Conservation (phyloP, 2,797 vertebrate species). For the Xyrichtys novacula region DNA sequence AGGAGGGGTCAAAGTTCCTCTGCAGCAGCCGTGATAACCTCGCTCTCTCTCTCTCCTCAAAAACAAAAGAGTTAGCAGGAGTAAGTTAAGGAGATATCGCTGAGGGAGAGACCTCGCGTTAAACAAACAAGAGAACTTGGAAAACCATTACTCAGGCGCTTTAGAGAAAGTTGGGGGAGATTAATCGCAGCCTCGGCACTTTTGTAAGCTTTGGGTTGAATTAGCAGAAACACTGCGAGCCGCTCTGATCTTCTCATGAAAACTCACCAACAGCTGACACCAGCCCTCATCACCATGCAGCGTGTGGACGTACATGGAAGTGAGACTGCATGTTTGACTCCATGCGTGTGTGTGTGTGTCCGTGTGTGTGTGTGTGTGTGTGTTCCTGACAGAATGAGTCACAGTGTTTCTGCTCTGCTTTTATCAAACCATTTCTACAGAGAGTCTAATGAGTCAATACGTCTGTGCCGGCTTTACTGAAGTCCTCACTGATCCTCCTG, state of each 20-base stretch:
- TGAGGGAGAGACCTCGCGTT: neutral
- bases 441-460: slow-evolving; percentile 35
- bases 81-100: neutral
- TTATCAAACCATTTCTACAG: slow-evolving; percentile 40
- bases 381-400: slow-evolving; percentile 52
- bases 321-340: slow-evolving; percentile 14
- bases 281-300: slow-evolving; percentile 39
- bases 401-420: slow-evolving; percentile 53
- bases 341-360: neutral
- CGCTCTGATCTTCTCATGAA: slow-evolving; percentile 17
- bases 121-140: neutral
- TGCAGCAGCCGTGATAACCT: too few relatives aligned
- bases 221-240: slow-evolving; percentile 1
- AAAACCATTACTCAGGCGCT: neutral
- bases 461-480: slow-evolving; percentile 45
- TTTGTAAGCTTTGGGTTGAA: slow-evolving; percentile 18
- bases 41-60: too few relatives aligned
- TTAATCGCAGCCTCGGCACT: slow-evolving; percentile 24
- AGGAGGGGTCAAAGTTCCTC: too few relatives aligned
- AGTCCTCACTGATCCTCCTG: slow-evolving; percentile 51
- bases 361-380: slow-evolving; percentile 29
- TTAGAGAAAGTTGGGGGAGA: slow-evolving; percentile 1
- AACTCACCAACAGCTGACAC: slow-evolving; percentile 25
- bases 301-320: slow-evolving; percentile 5
- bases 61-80: neutral